Conservation (phyloP, 1,140 invertebrate species). For the Ptiloglossa arizonensis region DNA sequence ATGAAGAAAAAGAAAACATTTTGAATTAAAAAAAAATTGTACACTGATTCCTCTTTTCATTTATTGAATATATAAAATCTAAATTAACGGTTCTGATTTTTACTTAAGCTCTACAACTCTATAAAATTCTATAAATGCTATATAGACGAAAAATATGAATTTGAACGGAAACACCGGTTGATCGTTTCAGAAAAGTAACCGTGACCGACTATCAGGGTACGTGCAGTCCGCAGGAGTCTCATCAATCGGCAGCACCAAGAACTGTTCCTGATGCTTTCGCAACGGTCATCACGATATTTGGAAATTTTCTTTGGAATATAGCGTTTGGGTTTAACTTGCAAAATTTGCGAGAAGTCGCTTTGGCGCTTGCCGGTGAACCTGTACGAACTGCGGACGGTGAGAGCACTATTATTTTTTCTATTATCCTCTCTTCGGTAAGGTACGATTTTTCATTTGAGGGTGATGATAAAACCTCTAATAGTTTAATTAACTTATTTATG, state of each 20-base stretch:
- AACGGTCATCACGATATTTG: constrained; percentile 62
- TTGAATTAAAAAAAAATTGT: too few relatives aligned
- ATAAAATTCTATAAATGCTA: too few relatives aligned
- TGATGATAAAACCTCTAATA: too few relatives aligned
- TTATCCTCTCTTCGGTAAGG: too few relatives aligned
- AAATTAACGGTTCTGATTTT: too few relatives aligned
- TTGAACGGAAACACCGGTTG: background rate
- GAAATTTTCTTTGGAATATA: constrained; percentile 76
- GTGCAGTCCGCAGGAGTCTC: constrained; percentile 89
- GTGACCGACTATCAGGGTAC: constrained; percentile 95
- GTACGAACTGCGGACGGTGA: constrained; percentile 40
- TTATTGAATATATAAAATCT: too few relatives aligned
- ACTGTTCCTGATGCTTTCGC: constrained; percentile 76
- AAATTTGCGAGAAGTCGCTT: constrained; percentile 74
- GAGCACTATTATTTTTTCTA: background rate
- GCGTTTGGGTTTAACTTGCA: constrained; percentile 75
- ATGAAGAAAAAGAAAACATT: too few relatives aligned
- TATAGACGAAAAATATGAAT: too few relatives aligned
- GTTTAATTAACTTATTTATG: too few relatives aligned
- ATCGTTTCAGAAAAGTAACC: constrained; percentile 85
- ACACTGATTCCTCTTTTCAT: too few relatives aligned
- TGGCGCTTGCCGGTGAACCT: constrained; percentile 73
- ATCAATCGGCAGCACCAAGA: constrained; percentile 84
- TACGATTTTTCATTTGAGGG: too few relatives aligned
- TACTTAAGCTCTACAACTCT: too few relatives aligned